Conservation (phyloP, 2,113 vertebrate species). For the Ondatra zibethicus region DNA sequence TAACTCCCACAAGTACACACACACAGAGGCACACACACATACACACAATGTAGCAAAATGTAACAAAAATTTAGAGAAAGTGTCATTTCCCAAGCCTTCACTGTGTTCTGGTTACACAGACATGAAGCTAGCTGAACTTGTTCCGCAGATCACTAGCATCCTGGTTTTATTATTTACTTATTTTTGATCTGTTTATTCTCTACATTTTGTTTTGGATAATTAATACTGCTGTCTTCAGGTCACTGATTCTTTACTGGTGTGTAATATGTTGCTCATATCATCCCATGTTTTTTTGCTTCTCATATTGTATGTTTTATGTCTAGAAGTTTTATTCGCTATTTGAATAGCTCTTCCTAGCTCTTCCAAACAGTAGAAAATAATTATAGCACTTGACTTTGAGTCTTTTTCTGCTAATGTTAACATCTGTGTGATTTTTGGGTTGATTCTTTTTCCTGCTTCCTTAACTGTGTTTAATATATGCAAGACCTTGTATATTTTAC, state of each 20-base stretch:
- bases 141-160: not conserved
- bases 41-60: not conserved
- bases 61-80: not conserved
- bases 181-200: not conserved
- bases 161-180: not conserved
- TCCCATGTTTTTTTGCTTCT: not conserved
- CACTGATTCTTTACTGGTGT: not conserved
- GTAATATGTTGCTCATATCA: not conserved
- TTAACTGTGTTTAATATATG: not conserved
- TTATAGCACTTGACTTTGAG: not conserved
- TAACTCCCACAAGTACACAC: not conserved
- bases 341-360: not conserved
- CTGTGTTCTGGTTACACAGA: not conserved
- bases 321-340: not conserved
- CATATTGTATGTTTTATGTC: not conserved
- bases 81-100: not conserved
- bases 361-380: not conserved
- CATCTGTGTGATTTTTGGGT: not conserved
- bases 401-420: not conserved
- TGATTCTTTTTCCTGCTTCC: not conserved
- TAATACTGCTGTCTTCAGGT: not conserved
- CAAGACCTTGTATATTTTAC: not conserved
- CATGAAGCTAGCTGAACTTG: not conserved
- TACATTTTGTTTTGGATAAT: not conserved
- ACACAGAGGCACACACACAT: not conserved